Evolutionary conservation across 2,113 vertebrate species (phyloP).

Genomic region (Poeciliopsis occidentalis): DNA sequence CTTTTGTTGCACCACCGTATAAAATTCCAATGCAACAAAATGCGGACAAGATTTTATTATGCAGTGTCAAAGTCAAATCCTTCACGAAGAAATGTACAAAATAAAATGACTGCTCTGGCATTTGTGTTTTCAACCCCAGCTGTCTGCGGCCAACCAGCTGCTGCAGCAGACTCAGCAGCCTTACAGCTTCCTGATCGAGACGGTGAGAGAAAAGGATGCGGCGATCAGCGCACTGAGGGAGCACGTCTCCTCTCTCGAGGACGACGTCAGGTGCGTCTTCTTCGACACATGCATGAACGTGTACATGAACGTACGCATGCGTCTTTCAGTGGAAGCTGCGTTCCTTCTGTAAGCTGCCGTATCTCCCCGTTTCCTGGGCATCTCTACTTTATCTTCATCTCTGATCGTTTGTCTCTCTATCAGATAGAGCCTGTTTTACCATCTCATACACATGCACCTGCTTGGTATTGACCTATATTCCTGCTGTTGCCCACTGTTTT

Average conservation of each 20-base stretch:
- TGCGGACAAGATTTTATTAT: too few species aligned
- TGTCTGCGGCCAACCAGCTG: slow-evolving; percentile 87
- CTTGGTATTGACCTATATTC: slow-evolving; percentile 29
- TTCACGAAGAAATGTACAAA: neutral
- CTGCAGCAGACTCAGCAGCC: slow-evolving; percentile 92
- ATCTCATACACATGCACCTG: neutral
- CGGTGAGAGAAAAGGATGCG: slow-evolving; percentile 88
- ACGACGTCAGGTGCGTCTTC: slow-evolving; percentile 85
- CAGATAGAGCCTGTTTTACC: neutral
- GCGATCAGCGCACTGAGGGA: slow-evolving; percentile 85
- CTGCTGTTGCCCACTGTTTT: slow-evolving; percentile 3
- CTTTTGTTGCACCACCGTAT: neutral
- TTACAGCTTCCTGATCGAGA: slow-evolving; percentile 92
- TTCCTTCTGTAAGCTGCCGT: neutral
- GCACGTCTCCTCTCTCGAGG: slow-evolving; percentile 83
- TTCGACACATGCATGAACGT: too few species aligned
- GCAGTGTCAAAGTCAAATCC: too few species aligned
- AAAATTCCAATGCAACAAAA: neutral
- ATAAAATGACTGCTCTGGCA: neutral
- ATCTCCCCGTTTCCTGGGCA: slow-evolving; percentile 3
- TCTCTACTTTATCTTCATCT: neutral
- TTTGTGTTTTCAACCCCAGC: slow-evolving; percentile 73
- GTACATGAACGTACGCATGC: too few species aligned
- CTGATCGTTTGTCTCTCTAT: slow-evolving; percentile 2
- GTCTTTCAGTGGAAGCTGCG: neutral